Evolutionary conservation across 2,113 vertebrate species (phyloP), one percentile per base, ranked within the genome.

Genomic region (Erpornis zantholeuca): DNA sequence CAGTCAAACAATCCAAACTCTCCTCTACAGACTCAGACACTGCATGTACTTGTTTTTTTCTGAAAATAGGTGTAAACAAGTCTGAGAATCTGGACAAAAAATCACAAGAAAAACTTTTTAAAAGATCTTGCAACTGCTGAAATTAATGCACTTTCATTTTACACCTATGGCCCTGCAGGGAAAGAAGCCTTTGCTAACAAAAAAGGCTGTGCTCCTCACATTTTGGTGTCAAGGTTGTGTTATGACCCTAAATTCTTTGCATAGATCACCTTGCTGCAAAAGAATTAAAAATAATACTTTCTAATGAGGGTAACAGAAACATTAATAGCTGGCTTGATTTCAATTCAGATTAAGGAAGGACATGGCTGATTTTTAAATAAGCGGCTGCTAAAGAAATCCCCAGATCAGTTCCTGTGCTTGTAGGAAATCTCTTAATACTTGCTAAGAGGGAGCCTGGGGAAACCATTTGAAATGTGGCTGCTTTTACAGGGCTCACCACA

Each of bases 271-370:
- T 85, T 42, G 25, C 42, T 77, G 28, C 36, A 72, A 76, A 94
- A 47, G 31, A 90, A 93, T 63, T 73, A 27, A 85, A 87, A 76
- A 44, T 33, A 87, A 82, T 53, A 36, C 36, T 65, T 82, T 90
- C 63, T 90, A 69, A 75, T 64, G 36, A 80, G n/a, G n/a, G 12
- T 53, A 88, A 76, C 25, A 80, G 71, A 88, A 92, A 80, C 18
- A 35, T 61, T 85, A 94, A 53, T 66, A 83, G 12, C 29, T 88
- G 59, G 10, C 33, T 95, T 82, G 76, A 78, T 86, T 70, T 80
- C 56, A 93, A 86, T 90, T 90, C 50, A 61, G 68, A 88, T 83
- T 92, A 90, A 83, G 50, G n/a, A 90, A 73, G 42, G 68, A 90
- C 70, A 83, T 66, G 64, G n/a, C 10, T 88, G 63, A 59, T 66